Percentiles rank a stretch among this genome's conserved stretches.
Conservation (phyloP, 2,113 vertebrate species). For the Hippocampus barbouri region DNA sequence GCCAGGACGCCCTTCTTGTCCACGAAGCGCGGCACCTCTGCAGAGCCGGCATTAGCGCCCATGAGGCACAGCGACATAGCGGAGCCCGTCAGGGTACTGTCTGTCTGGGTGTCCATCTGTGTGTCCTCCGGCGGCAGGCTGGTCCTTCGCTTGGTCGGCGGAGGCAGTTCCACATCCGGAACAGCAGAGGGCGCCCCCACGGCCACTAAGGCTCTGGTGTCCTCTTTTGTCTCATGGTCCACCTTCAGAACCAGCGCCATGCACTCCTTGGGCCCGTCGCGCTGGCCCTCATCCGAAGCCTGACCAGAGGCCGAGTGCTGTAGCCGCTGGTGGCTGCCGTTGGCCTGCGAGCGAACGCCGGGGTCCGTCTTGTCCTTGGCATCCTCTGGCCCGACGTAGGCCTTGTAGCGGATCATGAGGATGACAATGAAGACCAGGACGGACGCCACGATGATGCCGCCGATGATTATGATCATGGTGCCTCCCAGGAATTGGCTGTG, state of each 20-base stretch:
- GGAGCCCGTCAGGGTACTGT: conserved; percentile 77
- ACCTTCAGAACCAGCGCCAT: conserved; percentile 70
- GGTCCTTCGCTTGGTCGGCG: conserved; percentile 49
- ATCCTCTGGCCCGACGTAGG: conserved; percentile 76
- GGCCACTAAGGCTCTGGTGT: conserved; percentile 13
- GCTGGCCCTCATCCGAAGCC: conserved; percentile 63
- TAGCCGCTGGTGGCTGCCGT: conserved; percentile 71
- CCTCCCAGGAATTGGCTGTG: conserved; percentile 89
- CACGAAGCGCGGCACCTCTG: conserved; percentile 72
- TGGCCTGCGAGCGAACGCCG: conserved; percentile 84
- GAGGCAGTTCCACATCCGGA: conserved; percentile 64
- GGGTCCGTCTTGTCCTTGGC: conserved; percentile 71
- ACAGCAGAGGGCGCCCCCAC: conserved; percentile 43
- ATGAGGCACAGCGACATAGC: conserved; percentile 86
- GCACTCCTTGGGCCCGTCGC: conserved; percentile 66
- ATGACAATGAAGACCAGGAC: conserved; percentile 94
- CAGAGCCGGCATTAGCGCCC: conserved; percentile 67
- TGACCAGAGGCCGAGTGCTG: conserved; percentile 67
- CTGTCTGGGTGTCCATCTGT: conserved; percentile 76
- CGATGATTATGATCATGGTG: conserved; percentile 95
- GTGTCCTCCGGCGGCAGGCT: conserved; percentile 74
- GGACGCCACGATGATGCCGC: conserved; percentile 91
- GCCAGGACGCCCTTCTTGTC: conserved; percentile 69
- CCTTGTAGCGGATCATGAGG: conserved; percentile 93
- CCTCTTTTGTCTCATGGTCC: conserved; percentile 54